These are phyloP conservation scores for Drosophila subsilvestris DNA, from an alignment of 2,888 invertebrate species.

Conservation along the genomic window DNA sequence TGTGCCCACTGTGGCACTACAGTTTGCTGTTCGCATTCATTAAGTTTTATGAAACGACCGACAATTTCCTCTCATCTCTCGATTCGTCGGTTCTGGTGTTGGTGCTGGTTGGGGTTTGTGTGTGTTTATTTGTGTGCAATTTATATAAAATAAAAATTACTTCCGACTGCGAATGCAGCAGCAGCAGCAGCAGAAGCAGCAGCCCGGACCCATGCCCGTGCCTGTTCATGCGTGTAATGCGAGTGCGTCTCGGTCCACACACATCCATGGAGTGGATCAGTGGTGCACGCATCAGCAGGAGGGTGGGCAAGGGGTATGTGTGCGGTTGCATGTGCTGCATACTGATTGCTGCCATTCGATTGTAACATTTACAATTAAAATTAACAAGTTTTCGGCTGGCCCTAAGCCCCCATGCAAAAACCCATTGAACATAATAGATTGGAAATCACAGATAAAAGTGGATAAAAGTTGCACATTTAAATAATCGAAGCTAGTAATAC, in stretches of 20 bases:
- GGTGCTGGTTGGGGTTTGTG: slow-evolving; percentile 38
- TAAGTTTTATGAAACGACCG: slow-evolving; percentile 75
- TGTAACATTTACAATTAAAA: slow-evolving; percentile 17
- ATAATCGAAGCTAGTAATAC: background rate
- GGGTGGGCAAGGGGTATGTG: slow-evolving; percentile 7
- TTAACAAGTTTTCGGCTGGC: slow-evolving; percentile 3
- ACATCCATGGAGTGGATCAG: slow-evolving; percentile 9
- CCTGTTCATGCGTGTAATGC: slow-evolving; percentile 69
- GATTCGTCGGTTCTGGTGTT: slow-evolving; percentile 41
- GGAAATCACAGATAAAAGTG: background rate
- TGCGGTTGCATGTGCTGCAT: background rate
- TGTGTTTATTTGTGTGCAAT: slow-evolving; percentile 59
- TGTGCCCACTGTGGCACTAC: slow-evolving; percentile 42
- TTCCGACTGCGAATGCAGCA: slow-evolving; percentile 69
- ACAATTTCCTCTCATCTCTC: slow-evolving; percentile 58
- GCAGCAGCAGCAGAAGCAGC: no score
- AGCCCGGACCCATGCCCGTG: slow-evolving; percentile 8
- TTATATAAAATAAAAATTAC: slow-evolving; percentile 78
- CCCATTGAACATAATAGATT: background rate
- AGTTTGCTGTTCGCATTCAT: slow-evolving; percentile 71
- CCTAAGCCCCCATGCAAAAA: background rate
- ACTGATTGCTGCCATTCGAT: slow-evolving; percentile 5
- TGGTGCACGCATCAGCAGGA: slow-evolving; percentile 18
- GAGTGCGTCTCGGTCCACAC: slow-evolving; percentile 33
- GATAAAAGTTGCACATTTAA: background rate